phyloP scores from a whole-genome alignment of 2,888 invertebrate species.

The Megastigmus dorsalis region DNA sequence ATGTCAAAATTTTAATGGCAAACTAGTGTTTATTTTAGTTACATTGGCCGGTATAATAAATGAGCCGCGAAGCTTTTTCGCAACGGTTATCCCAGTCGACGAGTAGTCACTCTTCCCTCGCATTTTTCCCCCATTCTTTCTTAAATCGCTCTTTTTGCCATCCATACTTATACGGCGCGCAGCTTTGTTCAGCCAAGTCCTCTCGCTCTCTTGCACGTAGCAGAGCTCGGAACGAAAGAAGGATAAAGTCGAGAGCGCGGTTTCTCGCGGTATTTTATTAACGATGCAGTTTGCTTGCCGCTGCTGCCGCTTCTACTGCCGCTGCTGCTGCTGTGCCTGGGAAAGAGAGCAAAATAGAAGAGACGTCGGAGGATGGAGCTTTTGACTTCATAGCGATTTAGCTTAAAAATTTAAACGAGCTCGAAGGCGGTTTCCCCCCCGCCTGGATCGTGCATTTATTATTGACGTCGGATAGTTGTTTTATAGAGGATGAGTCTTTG shows the following conservation, averaged over 20 bases:
- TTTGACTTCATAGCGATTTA: constrained; percentile 16
- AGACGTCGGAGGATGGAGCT: neutral
- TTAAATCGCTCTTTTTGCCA: neutral
- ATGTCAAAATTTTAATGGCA: too few relatives aligned
- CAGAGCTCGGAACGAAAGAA: too few relatives aligned
- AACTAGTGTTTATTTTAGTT: too few relatives aligned
- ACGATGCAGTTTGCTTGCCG: neutral
- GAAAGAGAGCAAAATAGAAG: neutral
- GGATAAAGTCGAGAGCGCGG: too few relatives aligned
- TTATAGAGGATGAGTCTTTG: neutral
- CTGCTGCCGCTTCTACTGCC: too few relatives aligned
- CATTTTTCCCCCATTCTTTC: neutral
- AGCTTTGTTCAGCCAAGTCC: neutral
- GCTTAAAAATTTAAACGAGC: constrained; percentile 21
- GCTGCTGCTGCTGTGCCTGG: too few relatives aligned
- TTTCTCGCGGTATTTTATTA: constrained; percentile 21
- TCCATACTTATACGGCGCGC: neutral
- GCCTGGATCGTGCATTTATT: neutral
- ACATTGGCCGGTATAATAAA: too few relatives aligned
- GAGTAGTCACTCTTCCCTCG: too few relatives aligned
- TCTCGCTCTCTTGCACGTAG: neutral
- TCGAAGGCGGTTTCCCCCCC: neutral
- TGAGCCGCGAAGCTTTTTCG: too few relatives aligned
- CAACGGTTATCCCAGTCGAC: too few relatives aligned
- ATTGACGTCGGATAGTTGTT: constrained; percentile 2